Base-by-base conservation (phyloP, 2,888 invertebrate species). In the Dilophus febrilis region DNA sequence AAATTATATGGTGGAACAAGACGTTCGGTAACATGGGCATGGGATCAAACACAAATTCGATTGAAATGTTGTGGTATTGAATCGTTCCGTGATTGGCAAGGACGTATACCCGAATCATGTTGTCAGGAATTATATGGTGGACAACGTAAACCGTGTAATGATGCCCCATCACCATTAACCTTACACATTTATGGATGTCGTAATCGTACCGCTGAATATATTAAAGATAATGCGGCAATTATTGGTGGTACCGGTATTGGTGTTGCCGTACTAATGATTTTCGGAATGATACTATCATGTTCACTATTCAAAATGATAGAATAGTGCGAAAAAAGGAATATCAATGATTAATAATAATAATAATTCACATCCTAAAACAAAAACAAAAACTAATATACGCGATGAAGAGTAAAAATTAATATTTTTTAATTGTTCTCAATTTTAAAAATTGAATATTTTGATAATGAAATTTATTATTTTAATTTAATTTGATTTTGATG, bases 21-120 rank as follows among this genome's bases (percentile, higher is more conserved):
- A 44, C 69, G 70, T 35, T 71, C 77, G 44, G 29, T 35, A 3
- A 82, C 80, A 2, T 70, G 73, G 42, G 79, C 90, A 1, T 92
- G 91, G 91, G 87, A 91, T 56, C 74, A 77, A 45, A 84, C 88
- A 1, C 92, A 94, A 59, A 72, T 73, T 26, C 68, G 81, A 64
- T 65, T 88, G 37, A 73, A 81, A 53, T 91, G 91, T 59, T 91
- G 91, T 53, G 87, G 88, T 12, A 81, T 86, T 14, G 68, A 70
- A 42, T 72, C 72, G 46, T 80, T 76, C 58, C 69, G 69, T 46
- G 83, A 86, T 57, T 88, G 88, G 86, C 57, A 58, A 49, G 72
- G 68, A 19, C 68, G 69, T 37, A 68, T 83, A 37, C 86, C 86
- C 1, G 69, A 75, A 47, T 83, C 83, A 38, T 86, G 86, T 56